phyloP scores from a whole-genome alignment of 2,888 invertebrate species.

The Labia minor region DNA sequence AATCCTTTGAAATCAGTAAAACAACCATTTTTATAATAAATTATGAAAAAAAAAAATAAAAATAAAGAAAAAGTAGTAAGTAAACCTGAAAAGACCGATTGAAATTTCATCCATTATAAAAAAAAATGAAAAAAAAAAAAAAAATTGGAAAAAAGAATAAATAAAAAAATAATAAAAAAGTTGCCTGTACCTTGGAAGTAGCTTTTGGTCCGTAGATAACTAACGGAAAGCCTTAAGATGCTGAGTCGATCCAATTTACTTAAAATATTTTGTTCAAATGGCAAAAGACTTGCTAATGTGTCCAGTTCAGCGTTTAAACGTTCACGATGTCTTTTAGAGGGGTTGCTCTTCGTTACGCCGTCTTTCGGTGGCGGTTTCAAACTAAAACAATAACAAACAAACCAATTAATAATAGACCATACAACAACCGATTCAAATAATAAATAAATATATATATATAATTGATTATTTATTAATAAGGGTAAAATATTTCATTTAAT shows the following conservation, averaged over 20 bases:
- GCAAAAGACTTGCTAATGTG: slow-evolving; percentile 84
- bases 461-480: no score
- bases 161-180: no score
- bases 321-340: slow-evolving; percentile 96
- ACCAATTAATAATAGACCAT: neutral
- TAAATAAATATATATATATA: no score
- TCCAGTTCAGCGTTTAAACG: slow-evolving; percentile 96
- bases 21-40: no score
- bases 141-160: neutral
- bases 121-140: neutral
- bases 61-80: no score
- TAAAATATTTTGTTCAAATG: slow-evolving; percentile 95
- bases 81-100: no score
- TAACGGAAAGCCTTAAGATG: slow-evolving; percentile 93
- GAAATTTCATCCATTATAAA: neutral
- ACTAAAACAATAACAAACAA: slow-evolving; percentile 47
- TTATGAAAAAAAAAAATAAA: no score
- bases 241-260: slow-evolving; percentile 96
- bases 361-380: slow-evolving; percentile 91
- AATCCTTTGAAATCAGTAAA: no score
- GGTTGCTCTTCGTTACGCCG: slow-evolving; percentile 92
- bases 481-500: slow-evolving; percentile 14
- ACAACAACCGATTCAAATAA: no score
- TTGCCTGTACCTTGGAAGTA: slow-evolving; percentile 87
- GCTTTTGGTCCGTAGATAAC: slow-evolving; percentile 96